These are phyloP conservation scores for Drosophila picticornis DNA, from an alignment of 2,888 invertebrate species.

Conservation along the genomic window DNA sequence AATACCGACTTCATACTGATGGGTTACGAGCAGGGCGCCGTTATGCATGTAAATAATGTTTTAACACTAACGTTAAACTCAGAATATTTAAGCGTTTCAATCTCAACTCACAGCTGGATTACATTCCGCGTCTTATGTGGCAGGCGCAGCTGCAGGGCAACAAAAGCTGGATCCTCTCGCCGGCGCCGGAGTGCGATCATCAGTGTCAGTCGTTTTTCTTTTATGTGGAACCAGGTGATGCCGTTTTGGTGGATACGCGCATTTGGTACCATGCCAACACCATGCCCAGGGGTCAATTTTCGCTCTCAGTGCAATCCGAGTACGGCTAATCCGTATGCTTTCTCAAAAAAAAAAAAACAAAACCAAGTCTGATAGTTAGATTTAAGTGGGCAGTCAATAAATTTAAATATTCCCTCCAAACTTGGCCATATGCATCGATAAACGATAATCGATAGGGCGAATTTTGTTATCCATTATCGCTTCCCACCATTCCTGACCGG, in stretches of 20 bases:
- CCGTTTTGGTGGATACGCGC: slow-evolving; percentile 94
- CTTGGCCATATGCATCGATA: neutral
- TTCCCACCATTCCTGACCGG: neutral
- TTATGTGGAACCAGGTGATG: slow-evolving; percentile 94
- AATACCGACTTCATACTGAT: slow-evolving; percentile 96
- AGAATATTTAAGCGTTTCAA: neutral
- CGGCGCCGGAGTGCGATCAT: slow-evolving; percentile 94
- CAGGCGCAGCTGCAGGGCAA: slow-evolving; percentile 95
- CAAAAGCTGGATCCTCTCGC: slow-evolving; percentile 93
- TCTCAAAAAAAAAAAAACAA: neutral
- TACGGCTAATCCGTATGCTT: slow-evolving; percentile 88
- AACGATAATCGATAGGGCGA: neutral
- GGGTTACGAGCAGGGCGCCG: slow-evolving; percentile 95
- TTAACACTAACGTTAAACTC: neutral
- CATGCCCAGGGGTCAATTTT: slow-evolving; percentile 92
- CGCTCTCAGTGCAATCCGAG: slow-evolving; percentile 95
- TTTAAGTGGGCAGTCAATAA: slow-evolving; percentile 18
- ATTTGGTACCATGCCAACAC: slow-evolving; percentile 96
- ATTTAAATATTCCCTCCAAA: slow-evolving; percentile 12
- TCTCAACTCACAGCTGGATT: slow-evolving; percentile 90
- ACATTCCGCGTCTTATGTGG: slow-evolving; percentile 96
- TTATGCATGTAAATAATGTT: slow-evolving; percentile 91
- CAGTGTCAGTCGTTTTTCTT: slow-evolving; percentile 91
- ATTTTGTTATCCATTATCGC: neutral
- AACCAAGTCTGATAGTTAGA: slow-evolving; percentile 17